Evolutionary conservation across 2,113 vertebrate genomes (phyloP).

Genomic region (Calyptommatus sinebrachiatus): DNA sequence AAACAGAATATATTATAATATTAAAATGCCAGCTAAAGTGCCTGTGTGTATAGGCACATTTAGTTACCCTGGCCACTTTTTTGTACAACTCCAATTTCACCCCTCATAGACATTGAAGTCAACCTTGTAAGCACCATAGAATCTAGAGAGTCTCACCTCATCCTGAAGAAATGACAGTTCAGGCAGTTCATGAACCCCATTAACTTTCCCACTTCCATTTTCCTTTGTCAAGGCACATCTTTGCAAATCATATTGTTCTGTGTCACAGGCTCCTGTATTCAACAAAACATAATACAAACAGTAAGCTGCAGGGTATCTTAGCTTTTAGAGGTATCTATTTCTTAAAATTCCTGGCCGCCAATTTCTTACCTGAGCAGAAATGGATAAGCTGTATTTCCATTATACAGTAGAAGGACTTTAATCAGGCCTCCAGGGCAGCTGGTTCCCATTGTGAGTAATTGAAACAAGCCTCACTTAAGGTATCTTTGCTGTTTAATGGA

Average conservation of each 20-base stretch:
- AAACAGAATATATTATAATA: neutral
- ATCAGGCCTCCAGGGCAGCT: too few species aligned
- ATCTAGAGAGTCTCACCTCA: neutral
- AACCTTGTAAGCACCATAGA: neutral
- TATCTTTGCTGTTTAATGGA: too few species aligned
- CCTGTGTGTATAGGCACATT: neutral
- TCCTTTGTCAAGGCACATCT: neutral
- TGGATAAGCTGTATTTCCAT: too few species aligned
- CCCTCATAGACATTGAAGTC: conserved; percentile 12
- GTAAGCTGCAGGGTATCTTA: neutral
- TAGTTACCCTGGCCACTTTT: neutral
- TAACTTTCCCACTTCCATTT: conserved; percentile 29
- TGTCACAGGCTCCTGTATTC: neutral
- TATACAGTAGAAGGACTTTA: too few species aligned
- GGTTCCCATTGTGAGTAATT: too few species aligned
- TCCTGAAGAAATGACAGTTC: conserved; percentile 4
- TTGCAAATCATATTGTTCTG: conserved; percentile 24
- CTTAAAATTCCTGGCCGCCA: neutral
- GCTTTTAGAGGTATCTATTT: neutral
- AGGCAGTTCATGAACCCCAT: neutral
- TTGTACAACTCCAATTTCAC: conserved; percentile 22
- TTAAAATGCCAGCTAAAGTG: neutral
- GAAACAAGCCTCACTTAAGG: too few species aligned
- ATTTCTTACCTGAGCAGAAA: neutral
- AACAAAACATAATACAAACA: neutral